Percentiles rank a stretch among this genome's conserved stretches.
Conservation (phyloP, 2,797 vertebrate genomes). For the Urophycis tenuis region DNA sequence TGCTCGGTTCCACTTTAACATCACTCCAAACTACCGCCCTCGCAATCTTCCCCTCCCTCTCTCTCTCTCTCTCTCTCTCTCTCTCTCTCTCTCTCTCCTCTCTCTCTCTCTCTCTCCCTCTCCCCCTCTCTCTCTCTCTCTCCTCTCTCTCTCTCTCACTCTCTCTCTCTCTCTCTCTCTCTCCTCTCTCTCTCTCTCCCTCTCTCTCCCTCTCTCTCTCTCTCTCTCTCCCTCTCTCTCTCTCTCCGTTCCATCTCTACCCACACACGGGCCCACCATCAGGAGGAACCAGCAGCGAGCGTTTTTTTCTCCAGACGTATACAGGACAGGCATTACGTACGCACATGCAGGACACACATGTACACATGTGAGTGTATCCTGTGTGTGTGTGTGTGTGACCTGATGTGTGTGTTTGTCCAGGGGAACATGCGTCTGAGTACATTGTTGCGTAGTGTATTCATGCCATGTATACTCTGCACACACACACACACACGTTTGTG, state of each 20-base stretch:
- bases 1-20: conserved; percentile 52
- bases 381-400: not conserved
- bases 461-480: too few relatives aligned
- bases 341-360: not conserved
- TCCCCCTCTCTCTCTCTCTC: too few relatives aligned
- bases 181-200: not conserved
- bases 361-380: not conserved
- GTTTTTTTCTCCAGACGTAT: not conserved
- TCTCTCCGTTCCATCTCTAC: too few relatives aligned
- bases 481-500: too few relatives aligned
- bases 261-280: not conserved
- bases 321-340: too few relatives aligned
- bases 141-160: too few relatives aligned
- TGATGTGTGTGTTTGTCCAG: not conserved
- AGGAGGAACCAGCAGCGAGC: not conserved
- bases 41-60: conserved; percentile 31
- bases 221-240: too few relatives aligned
- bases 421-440: too few relatives aligned
- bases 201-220: too few relatives aligned
- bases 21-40: conserved; percentile 54
- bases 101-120: too few relatives aligned
- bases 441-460: too few relatives aligned
- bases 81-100: not conserved
- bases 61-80: conserved; percentile 13
- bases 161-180: too few relatives aligned